Conservation (phyloP, 2,113 vertebrate species). For the Myotis brandtii region DNA sequence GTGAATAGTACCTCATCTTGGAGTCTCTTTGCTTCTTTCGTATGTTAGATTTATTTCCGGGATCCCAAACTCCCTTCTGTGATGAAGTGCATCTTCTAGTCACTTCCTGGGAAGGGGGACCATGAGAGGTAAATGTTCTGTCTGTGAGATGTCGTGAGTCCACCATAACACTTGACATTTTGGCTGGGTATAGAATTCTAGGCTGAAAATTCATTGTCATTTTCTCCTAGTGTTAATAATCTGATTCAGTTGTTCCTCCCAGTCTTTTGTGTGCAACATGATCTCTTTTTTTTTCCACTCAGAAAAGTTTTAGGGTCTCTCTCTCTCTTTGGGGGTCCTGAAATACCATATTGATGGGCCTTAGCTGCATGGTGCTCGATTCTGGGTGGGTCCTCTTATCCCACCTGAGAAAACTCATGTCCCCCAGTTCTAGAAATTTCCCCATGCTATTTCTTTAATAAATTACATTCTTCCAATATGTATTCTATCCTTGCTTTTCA, state of each 20-base stretch:
- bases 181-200: conserved; percentile 34
- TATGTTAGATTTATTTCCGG: background rate
- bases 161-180: background rate
- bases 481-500: background rate
- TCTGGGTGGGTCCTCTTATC: background rate
- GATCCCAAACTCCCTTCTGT: background rate
- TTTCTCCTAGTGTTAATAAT: background rate
- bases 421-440: background rate
- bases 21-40: background rate
- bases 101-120: background rate
- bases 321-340: background rate
- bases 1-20: background rate
- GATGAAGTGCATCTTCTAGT: background rate
- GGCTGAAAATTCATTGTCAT: background rate
- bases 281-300: background rate
- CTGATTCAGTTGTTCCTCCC: background rate
- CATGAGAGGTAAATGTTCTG: background rate
- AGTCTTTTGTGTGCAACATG: background rate
- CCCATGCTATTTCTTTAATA: background rate
- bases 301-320: background rate
- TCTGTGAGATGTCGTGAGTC: background rate
- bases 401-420: background rate
- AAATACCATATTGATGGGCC: background rate
- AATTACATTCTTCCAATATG: background rate
- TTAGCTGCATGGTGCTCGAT: background rate